Evolutionary conservation across 2,888 invertebrate genomes (phyloP).

Genomic region (Acanthosepion esculentum): DNA sequence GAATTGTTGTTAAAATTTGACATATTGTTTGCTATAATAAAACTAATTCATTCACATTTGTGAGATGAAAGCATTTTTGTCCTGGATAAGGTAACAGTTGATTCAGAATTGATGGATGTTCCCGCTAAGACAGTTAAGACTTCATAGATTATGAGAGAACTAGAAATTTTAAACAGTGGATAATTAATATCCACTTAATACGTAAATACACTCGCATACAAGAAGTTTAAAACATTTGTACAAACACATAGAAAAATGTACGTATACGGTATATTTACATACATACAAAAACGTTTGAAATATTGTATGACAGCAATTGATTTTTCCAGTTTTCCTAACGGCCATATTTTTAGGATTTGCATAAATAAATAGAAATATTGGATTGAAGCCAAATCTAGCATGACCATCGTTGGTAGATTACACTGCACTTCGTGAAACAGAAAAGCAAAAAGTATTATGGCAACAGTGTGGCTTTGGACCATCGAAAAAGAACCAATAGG

Average conservation of each 20-base stretch:
- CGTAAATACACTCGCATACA: neutral
- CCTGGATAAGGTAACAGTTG: neutral
- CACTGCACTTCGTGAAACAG: neutral
- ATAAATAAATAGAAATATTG: neutral
- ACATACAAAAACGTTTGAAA: neutral
- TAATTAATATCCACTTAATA: neutral
- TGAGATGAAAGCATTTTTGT: no score
- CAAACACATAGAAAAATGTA: neutral
- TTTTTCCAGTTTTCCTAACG: neutral
- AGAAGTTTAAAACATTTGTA: neutral
- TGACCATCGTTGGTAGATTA: neutral
- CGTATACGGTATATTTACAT: neutral
- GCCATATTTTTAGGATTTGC: neutral
- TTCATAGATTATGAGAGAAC: neutral
- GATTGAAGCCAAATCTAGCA: constrained; percentile 2
- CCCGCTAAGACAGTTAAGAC: neutral
- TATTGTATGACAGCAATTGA: neutral
- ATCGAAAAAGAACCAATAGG: neutral
- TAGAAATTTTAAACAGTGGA: neutral
- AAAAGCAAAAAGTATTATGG: neutral
- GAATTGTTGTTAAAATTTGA: no score
- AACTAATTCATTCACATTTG: no score
- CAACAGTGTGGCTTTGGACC: neutral
- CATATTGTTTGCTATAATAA: no score
- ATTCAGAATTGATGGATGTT: neutral